Conservation (phyloP, 2,888 invertebrate genomes). For the Tipula unca region DNA sequence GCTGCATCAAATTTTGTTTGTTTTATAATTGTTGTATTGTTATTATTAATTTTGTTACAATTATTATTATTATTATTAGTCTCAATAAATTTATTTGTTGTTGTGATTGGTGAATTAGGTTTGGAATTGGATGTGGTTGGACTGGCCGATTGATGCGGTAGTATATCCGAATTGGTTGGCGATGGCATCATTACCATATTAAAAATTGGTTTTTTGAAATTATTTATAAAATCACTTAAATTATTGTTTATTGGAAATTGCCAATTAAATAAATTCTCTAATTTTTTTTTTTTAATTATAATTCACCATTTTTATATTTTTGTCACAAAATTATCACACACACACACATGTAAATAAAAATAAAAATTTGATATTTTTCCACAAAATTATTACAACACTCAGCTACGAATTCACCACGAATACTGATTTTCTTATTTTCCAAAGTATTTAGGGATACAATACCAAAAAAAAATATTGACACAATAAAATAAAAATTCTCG, state of each 20-base stretch:
- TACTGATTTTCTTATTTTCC: constrained; percentile 25
- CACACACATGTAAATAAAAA: neutral
- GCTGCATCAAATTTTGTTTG: constrained; percentile 17
- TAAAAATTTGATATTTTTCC: neutral
- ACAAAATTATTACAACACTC: constrained; percentile 23
- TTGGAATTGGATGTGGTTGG: constrained; percentile 39
- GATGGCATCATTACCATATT: constrained; percentile 43
- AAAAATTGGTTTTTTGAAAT: neutral
- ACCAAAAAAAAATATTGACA: neutral
- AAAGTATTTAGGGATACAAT: neutral
- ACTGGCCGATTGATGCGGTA: constrained; percentile 28
- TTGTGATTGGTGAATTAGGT: constrained; percentile 37
- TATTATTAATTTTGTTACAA: neutral
- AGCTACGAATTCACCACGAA: constrained; percentile 26
- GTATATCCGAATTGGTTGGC: constrained; percentile 31
- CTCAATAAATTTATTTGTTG: neutral
- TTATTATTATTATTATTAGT: constrained; percentile 17
- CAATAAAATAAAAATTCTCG: constrained; percentile 8
- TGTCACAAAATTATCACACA: neutral
- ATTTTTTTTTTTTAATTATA: neutral
- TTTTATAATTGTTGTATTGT: neutral
- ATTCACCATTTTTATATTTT: neutral
- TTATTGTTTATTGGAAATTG: neutral
- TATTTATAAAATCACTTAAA: neutral
- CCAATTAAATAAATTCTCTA: neutral